Base-by-base conservation (phyloP, 2,888 invertebrate species). In the Himalopsyche anomala region DNA sequence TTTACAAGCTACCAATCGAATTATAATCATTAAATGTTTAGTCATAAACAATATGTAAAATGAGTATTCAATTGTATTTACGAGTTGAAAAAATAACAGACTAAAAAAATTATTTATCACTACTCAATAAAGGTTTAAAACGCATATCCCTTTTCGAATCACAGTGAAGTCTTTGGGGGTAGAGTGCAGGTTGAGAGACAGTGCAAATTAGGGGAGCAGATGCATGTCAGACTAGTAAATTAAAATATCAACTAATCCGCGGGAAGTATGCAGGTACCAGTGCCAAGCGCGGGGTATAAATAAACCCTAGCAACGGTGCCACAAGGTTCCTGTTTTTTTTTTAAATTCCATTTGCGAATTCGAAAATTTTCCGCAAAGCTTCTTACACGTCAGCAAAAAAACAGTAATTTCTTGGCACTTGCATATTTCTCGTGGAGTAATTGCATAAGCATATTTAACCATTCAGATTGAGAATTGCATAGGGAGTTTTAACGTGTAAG, bases 191-290 rank as follows among this genome's bases (percentile, higher is more conserved):
- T 36, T 74, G 74, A 74, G 51, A 51, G 80, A 84, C 80, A 85
- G 87, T 87, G 87, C 87, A 86, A 51, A 84, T 84, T 36, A 80
- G 80, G 85, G 85, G 82, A 85, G 85, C 87, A 84, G 83, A 81
- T 79, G 87, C 85, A 85, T 87, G 87, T 87, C 85, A 87, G 87
- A 83, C 80, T 42, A 74, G 38, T 36, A 36, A 69, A 69, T 45
- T 45, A 74, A 38, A 36, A 74, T 36, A 69, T 74, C 79, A 84
- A 55, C 82, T 15, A 85, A 81, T 84, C 38, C 42, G 54, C 84
- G 74, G 6, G 74, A 38, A 38, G 3, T 0, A 8, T 36, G 62
- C 74, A 36, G 38, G 74, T 15, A 38, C 74, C 74, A 74, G 38
- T 6, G 45, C 9, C 45, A 69, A 69, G n/a, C 12, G 11, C 12